Evolutionary conservation across 2,797 vertebrate genomes (phyloP).

Genomic region (Sus cebifrons): DNA sequence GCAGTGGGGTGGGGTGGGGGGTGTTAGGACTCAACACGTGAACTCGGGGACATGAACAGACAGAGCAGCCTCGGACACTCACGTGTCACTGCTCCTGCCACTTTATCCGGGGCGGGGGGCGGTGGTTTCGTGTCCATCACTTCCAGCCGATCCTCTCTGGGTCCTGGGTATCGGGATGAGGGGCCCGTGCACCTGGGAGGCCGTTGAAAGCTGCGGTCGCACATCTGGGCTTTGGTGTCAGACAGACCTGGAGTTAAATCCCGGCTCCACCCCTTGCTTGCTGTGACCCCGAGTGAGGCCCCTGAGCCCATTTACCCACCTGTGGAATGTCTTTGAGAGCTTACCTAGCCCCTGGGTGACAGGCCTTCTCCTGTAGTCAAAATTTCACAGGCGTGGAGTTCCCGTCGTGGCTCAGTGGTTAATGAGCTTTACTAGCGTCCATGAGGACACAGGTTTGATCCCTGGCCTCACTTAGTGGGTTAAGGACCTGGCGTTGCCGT

Average conservation of each 20-base stretch:
- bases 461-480: too few relatives aligned
- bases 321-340: background rate
- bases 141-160: background rate
- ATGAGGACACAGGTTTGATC: too few relatives aligned
- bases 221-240: background rate
- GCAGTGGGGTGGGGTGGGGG: background rate
- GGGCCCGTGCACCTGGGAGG: background rate
- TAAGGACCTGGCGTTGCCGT: too few relatives aligned
- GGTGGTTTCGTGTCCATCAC: background rate
- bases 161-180: background rate
- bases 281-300: background rate
- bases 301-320: background rate
- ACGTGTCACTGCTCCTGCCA: background rate
- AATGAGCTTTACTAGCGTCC: too few relatives aligned
- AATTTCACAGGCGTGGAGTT: background rate
- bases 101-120: background rate
- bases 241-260: background rate
- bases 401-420: too few relatives aligned
- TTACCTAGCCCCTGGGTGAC: background rate
- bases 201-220: fast-evolving
- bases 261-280: background rate
- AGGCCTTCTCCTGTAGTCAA: background rate
- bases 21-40: background rate
- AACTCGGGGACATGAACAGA: background rate
- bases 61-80: background rate